Evolutionary conservation across 2,888 invertebrate genomes (phyloP).

Genomic region (Acronicta psi): DNA sequence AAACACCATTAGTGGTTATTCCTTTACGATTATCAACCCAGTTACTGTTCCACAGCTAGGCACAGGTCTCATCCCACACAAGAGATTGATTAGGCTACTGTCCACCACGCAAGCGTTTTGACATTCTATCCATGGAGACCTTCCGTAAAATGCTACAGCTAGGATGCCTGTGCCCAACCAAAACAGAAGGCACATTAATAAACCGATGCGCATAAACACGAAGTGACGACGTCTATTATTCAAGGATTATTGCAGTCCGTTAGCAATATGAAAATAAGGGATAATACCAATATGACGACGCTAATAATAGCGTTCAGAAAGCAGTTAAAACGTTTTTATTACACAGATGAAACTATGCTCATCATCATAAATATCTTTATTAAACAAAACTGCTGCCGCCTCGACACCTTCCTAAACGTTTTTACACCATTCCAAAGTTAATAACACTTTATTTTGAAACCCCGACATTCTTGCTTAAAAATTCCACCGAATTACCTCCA

Average conservation of each 20-base stretch:
- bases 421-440: conserved; percentile 46
- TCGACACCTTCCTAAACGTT: conserved; percentile 44
- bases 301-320: conserved; percentile 38
- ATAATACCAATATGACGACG: conserved; percentile 22
- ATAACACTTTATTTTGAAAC: conserved; percentile 48
- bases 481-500: conserved; percentile 46
- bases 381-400: conserved; percentile 45
- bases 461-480: conserved; percentile 42
- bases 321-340: conserved; percentile 42
- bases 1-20: no score
- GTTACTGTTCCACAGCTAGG: no score
- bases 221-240: neutral
- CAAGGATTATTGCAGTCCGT: neutral
- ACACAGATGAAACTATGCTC: conserved; percentile 35
- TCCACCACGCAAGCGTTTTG: no score
- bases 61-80: no score
- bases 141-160: no score
- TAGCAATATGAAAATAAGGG: conserved; percentile 1
- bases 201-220: neutral
- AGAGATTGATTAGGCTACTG: no score
- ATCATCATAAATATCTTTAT: conserved; percentile 50
- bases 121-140: no score
- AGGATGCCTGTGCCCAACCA: no score
- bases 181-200: neutral
- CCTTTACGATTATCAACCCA: no score